Conservation (phyloP, 2,888 invertebrate species). For the Tachina lurida region DNA sequence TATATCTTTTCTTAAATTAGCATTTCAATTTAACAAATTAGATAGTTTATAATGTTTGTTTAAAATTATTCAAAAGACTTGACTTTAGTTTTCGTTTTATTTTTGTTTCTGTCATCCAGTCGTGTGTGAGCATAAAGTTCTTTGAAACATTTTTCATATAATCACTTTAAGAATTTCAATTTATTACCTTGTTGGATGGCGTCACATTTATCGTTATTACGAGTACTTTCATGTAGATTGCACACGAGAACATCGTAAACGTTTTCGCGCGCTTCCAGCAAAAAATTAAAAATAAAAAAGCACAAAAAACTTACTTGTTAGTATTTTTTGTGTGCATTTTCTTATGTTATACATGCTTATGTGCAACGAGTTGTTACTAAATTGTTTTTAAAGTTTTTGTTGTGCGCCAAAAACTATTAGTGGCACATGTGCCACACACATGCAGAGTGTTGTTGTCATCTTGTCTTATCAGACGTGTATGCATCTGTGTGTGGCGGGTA, state of each 20-base stretch:
- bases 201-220: conserved; percentile 63
- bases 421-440: conserved; percentile 69
- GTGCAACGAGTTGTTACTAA: conserved; percentile 68
- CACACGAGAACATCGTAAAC: conserved; percentile 28
- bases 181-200: conserved; percentile 67
- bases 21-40: conserved; percentile 17
- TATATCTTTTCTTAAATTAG: neutral
- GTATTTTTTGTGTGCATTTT: conserved; percentile 28
- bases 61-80: conserved; percentile 20
- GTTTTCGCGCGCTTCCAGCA: conserved; percentile 45
- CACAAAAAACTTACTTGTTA: conserved; percentile 17
- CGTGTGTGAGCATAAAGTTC: conserved; percentile 22
- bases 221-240: conserved; percentile 18
- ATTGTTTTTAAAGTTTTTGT: conserved; percentile 63
- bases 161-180: conserved; percentile 61
- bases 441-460: conserved; percentile 44
- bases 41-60: conserved; percentile 18
- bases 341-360: conserved; percentile 22
- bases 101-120: neutral
- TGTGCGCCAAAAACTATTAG: conserved; percentile 70
- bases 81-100: neutral
- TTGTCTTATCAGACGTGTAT: conserved; percentile 1
- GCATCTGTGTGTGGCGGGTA: conserved; percentile 1
- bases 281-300: neutral
- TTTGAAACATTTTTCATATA: conserved; percentile 50